Percentiles rank a stretch among this genome's conserved stretches.
Evolutionary conservation across 1,140 invertebrate species (phyloP).

Genomic region (Archegozetes longisetosus): DNA sequence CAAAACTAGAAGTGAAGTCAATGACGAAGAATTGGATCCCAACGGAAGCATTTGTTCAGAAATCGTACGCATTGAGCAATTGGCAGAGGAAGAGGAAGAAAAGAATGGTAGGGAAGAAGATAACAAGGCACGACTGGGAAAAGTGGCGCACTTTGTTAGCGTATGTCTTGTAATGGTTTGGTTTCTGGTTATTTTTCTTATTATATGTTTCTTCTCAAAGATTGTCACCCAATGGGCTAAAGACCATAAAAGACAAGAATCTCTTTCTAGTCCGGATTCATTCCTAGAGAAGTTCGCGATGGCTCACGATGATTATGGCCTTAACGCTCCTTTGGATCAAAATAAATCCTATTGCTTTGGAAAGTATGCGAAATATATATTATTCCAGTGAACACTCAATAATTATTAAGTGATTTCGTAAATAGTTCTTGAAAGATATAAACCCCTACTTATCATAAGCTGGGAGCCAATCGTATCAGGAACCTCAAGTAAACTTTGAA

Average conservation of each 20-base stretch:
- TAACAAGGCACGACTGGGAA: too few relatives aligned
- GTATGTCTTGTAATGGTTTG: too few relatives aligned
- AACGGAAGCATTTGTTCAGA: too few relatives aligned
- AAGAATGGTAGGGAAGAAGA: too few relatives aligned
- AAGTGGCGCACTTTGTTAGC: too few relatives aligned
- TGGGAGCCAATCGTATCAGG: not conserved
- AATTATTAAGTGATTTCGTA: not conserved
- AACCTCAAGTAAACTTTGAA: too few relatives aligned
- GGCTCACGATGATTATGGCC: constrained; percentile 28
- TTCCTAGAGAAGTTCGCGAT: constrained; percentile 37
- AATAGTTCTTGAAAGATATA: not conserved
- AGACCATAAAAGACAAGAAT: not conserved
- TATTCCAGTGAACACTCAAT: not conserved
- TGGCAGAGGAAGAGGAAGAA: too few relatives aligned
- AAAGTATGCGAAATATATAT: constrained; percentile 10
- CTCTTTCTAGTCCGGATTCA: constrained; percentile 31
- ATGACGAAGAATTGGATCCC: too few relatives aligned
- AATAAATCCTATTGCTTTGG: constrained; percentile 12
- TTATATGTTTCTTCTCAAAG: too few relatives aligned
- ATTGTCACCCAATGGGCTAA: not conserved
- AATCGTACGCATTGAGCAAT: too few relatives aligned
- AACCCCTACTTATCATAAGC: not conserved
- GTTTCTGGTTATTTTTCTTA: too few relatives aligned
- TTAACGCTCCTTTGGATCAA: not conserved
- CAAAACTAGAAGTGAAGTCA: too few relatives aligned